Evolutionary conservation across 1,140 invertebrate species (phyloP), one percentile per base, ranked within the genome.

Genomic region (Manduca sexta): DNA sequence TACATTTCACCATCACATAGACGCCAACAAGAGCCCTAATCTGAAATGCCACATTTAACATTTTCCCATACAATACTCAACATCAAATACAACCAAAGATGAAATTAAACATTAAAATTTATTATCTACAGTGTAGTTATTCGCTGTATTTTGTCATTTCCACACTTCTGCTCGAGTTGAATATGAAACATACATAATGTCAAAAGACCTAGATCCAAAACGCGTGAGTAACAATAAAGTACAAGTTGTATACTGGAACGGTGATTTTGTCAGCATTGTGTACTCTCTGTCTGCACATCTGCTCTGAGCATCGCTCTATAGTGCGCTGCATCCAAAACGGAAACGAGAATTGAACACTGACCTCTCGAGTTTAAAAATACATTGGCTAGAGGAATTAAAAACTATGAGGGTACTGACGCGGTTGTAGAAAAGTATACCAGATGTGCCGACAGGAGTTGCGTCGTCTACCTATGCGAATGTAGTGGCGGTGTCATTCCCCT

Each of bases 201-300:
- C 69, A 74, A 79, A 69, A 76, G 65, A 73, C 66, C 55, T 69
- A 75, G 56, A 74, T 74, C 70, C 58, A 75, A 78, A 77, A 80
- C 56, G 29, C 66, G 58, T 57, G 45, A 56, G 54, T 65, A 67
- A 66, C 46, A 60, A 57, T 58, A 59, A 58, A 60, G 45, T 60
- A 53, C 43, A 66, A 60, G 49, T 60, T 63, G 56, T 60, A 64
- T 62, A 67, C 52, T 64, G 60, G 58, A 69, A 57, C 46, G 59
- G 65, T 62, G 59, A 57, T 46, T 52, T 41, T 50, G 41, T 56
- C 41, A 49, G 43, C 38, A 54, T 35, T 21, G 43, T 14, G n/a
- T n/a, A 41, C 47, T 50, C 35, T 45, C 52, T 52, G 59, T 46
- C 59, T 29, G 55, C 58, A 64, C 61, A 61, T 57, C 41, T 54